Base-by-base conservation (phyloP, 1,140 invertebrate species). In the Mamestra configurata region DNA sequence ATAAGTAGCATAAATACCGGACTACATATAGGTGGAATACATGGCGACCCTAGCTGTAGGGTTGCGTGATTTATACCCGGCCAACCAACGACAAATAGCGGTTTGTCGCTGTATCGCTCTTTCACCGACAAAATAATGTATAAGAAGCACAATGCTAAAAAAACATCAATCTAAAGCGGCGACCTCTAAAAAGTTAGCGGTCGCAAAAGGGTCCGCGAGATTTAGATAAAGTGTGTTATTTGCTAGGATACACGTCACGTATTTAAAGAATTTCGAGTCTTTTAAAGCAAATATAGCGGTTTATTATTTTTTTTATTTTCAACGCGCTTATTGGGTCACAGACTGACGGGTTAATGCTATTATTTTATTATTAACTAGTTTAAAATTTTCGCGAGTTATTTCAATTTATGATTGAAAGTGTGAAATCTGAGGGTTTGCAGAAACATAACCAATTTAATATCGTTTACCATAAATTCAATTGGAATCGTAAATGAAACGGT, bases 11-110 rank as follows among this genome's bases (percentile, higher is more conserved):
- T 76, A 76, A 76, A 76, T 76, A 76, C 73, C 73, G 40, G 73
- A 49, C 24, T 64, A 55, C 71, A 57, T 57, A 64, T 64, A 64
- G 37, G 79, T 68, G 51, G 73, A 46, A 72, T 55, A 61, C 8
- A 31, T 59, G 66, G 72, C 61, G 49, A 79, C 76, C 79, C 77
- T 83, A 72, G 27, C 71, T 4, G 59, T 72, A 84, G 88, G 89
- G 90, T 87, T 85, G 84, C 87, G 84, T 94, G 91, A 94, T 94
- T 92, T 92, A 92, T 90, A 86, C 84, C 76, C 79, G 83, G 84
- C 80, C 83, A 84, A 80, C 83, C 84, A 82, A 90, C 91, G 90
- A 94, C 89, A 93, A 94, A 93, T 93, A 92, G 88, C 90, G 90
- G 89, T 91, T 92, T 91, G 88, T 92, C 86, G 88, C 84, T 82